phyloP scores from a whole-genome alignment of 1,140 invertebrate genomes.

The Camponotus vicinus region DNA sequence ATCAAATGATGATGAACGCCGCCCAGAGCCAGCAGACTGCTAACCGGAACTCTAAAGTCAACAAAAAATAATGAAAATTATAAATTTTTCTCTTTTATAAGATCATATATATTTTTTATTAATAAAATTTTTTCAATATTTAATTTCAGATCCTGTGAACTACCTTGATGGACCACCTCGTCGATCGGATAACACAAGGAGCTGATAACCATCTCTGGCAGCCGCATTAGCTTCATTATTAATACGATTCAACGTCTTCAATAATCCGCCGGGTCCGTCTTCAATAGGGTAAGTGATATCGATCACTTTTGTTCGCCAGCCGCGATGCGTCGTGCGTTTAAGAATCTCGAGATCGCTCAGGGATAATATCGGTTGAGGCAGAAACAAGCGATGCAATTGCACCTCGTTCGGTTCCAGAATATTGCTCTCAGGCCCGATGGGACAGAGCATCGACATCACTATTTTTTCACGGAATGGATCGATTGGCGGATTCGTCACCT shows the following conservation, averaged over 20 bases:
- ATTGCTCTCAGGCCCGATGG: conserved; percentile 97
- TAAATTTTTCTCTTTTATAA: neutral
- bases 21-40: conserved; percentile 95
- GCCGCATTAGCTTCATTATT: conserved; percentile 94
- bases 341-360: conserved; percentile 95
- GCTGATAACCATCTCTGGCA: conserved; percentile 92
- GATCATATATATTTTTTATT: neutral
- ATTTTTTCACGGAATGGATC: conserved; percentile 99
- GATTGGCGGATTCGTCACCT: conserved; percentile 99
- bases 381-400: conserved; percentile 97
- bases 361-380: conserved; percentile 98
- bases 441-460: conserved; percentile 98
- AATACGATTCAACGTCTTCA: conserved; percentile 92
- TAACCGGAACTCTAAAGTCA: conserved; percentile 90
- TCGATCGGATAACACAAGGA: conserved; percentile 96
- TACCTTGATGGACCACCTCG: conserved; percentile 89
- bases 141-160: neutral
- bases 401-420: conserved; percentile 95
- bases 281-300: conserved; percentile 95
- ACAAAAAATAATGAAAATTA: neutral
- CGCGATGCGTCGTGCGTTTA: conserved; percentile 93
- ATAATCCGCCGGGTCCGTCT: conserved; percentile 91
- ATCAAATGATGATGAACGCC: conserved; percentile 98
- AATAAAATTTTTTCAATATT: neutral
- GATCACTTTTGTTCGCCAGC: conserved; percentile 96